Evolutionary conservation across 2,797 vertebrate species (phyloP).

Genomic region (Tokudaia muenninki): DNA sequence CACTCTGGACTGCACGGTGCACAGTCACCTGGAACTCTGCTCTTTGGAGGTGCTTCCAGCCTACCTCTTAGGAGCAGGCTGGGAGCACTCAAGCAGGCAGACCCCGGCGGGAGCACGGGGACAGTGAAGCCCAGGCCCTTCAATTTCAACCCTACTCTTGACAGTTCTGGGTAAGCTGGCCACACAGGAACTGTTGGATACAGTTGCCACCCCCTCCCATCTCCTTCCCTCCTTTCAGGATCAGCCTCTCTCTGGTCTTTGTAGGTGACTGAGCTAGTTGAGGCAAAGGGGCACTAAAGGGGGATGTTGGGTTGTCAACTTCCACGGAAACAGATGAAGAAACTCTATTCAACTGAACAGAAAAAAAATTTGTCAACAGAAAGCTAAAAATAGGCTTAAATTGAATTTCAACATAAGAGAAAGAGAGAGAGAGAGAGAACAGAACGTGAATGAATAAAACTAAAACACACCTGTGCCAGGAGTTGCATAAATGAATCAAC

Average conservation of each 20-base stretch:
- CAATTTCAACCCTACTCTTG: conserved; percentile 35
- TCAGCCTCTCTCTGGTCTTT: conserved; percentile 77
- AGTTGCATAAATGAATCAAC: conserved; percentile 99
- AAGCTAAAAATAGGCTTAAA: conserved; percentile 93
- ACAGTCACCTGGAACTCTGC: conserved; percentile 48
- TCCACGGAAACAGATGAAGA: conserved; percentile 93
- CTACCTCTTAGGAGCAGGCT: conserved; percentile 66
- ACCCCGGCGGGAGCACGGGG: conserved; percentile 82
- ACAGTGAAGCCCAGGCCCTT: conserved; percentile 75
- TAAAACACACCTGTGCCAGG: conserved; percentile 99
- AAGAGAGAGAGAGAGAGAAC: conserved; percentile 98
- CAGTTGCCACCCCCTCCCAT: neutral
- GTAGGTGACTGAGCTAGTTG: conserved; percentile 85
- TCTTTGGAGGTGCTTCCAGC: conserved; percentile 54
- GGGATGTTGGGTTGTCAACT: conserved; percentile 91
- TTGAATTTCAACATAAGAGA: conserved; percentile 90
- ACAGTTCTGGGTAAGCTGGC: conserved; percentile 50
- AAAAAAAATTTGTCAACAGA: conserved; percentile 93
- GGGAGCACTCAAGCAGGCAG: conserved; percentile 67
- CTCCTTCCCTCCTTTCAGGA: conserved; percentile 53
- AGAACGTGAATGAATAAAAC: conserved; percentile 99
- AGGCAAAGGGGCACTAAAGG: conserved; percentile 88
- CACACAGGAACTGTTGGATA: conserved; percentile 52
- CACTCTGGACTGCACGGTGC: neutral
- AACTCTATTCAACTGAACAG: conserved; percentile 94